Evolutionary conservation across 2,888 invertebrate genomes (phyloP).

Genomic region (Acleris laterana): DNA sequence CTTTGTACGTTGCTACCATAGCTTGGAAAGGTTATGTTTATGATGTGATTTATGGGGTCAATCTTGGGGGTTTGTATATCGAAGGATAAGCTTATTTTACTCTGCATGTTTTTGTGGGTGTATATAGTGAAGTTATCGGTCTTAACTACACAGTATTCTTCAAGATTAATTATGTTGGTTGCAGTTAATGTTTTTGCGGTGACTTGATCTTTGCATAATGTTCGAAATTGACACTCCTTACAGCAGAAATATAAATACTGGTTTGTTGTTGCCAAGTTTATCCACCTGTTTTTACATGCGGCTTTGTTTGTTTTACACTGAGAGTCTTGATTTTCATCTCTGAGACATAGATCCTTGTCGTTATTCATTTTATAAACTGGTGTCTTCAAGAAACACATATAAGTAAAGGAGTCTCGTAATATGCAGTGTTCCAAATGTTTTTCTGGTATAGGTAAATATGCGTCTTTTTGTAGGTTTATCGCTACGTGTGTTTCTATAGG

Average conservation of each 20-base stretch:
- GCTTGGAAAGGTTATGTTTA: not conserved
- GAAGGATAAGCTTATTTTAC: no score
- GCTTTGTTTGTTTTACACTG: constrained; percentile 2
- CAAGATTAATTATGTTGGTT: not conserved
- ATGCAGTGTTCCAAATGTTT: constrained; percentile 12
- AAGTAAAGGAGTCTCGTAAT: not conserved
- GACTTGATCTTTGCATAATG: not conserved
- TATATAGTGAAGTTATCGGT: constrained; percentile 7
- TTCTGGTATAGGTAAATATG: not conserved
- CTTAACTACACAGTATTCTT: constrained; percentile 4
- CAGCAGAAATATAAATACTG: constrained; percentile 5
- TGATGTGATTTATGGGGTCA: constrained; percentile 13
- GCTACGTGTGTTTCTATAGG: constrained; percentile 9
- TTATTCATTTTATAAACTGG: not conserved
- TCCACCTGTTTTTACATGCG: not conserved
- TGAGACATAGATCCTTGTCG: not conserved
- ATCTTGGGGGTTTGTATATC: constrained; percentile 4
- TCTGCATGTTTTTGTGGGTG: not conserved
- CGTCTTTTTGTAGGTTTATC: constrained; percentile 3
- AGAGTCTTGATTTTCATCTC: not conserved
- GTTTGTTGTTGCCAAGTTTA: not conserved
- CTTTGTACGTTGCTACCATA: not conserved
- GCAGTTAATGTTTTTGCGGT: not conserved
- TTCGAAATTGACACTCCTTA: constrained; percentile 1
- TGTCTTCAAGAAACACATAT: not conserved